Conservation (phyloP, 2,888 invertebrate genomes). For the Napeogenes sylphis region DNA sequence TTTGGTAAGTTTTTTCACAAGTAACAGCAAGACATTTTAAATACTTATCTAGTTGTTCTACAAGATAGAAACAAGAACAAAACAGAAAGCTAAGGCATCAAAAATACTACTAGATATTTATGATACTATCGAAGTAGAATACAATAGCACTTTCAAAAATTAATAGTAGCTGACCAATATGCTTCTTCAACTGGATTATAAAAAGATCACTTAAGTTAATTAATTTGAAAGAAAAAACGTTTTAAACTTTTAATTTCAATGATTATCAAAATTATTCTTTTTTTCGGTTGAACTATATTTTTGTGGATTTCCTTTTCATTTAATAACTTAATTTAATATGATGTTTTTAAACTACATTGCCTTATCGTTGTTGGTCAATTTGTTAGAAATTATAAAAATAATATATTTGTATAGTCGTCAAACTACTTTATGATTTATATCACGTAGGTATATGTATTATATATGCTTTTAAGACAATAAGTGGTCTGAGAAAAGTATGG, state of each 20-base stretch:
- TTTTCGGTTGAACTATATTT: background rate
- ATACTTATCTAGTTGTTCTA: too few species aligned
- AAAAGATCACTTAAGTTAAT: slow-evolving; percentile 5
- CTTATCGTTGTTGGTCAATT: too few species aligned
- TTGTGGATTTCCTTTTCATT: background rate
- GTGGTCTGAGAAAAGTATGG: too few species aligned
- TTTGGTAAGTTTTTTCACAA: too few species aligned
- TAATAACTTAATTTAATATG: background rate
- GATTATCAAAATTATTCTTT: background rate
- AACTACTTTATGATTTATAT: too few species aligned
- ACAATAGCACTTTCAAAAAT: slow-evolving; percentile 3
- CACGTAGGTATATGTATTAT: too few species aligned
- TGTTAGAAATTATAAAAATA: too few species aligned
- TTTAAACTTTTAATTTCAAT: background rate
- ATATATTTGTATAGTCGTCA: too few species aligned
- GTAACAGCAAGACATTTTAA: too few species aligned
- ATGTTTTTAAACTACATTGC: too few species aligned
- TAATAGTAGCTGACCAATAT: background rate
- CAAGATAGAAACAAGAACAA: too few species aligned
- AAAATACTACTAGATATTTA: slow-evolving; percentile 1
- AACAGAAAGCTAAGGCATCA: background rate
- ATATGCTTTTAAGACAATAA: too few species aligned
- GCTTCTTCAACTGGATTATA: background rate
- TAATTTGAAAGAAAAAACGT: slow-evolving; percentile 3
- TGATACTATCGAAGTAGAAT: background rate